phyloP scores from a whole-genome alignment of 2,797 vertebrate species.

The Paedocypris micromegethes region DNA sequence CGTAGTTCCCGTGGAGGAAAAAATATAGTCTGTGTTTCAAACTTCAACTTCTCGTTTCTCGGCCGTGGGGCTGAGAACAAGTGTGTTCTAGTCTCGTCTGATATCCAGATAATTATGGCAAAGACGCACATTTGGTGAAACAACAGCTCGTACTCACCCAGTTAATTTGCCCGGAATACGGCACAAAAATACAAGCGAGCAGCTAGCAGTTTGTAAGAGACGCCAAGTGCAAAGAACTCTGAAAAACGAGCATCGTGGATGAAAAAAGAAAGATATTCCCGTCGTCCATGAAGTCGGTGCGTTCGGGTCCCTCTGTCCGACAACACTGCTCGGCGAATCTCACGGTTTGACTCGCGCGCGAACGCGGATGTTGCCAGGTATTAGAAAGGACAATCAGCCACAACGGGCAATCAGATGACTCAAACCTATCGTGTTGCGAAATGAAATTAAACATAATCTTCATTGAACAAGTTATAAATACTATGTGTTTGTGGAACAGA shows the following conservation, averaged over 20 bases:
- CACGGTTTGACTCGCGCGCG: constrained; percentile 27
- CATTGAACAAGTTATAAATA: no score
- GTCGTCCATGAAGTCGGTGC: constrained; percentile 9
- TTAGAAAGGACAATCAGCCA: neutral
- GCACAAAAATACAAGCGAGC: neutral
- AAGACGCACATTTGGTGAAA: constrained; percentile 13
- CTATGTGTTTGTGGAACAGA: no score
- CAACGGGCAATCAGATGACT: no score
- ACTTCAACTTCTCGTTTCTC: constrained; percentile 3
- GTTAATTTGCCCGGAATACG: neutral
- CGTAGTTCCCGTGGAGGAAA: neutral
- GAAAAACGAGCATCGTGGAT: neutral
- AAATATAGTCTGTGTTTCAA: neutral
- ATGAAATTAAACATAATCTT: no score
- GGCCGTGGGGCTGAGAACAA: neutral
- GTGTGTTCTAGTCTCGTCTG: neutral
- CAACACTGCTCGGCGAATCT: constrained; percentile 6
- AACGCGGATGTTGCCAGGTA: constrained; percentile 17
- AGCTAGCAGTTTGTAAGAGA: neutral
- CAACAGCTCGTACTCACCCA: constrained; percentile 5
- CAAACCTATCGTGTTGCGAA: neutral
- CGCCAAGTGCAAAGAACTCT: neutral
- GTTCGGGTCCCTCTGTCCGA: constrained; percentile 2
- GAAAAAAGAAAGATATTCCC: constrained; percentile 4
- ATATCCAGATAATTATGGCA: neutral